phyloP scores from a whole-genome alignment of 2,797 vertebrate species.

The Enoplosus armatus region DNA sequence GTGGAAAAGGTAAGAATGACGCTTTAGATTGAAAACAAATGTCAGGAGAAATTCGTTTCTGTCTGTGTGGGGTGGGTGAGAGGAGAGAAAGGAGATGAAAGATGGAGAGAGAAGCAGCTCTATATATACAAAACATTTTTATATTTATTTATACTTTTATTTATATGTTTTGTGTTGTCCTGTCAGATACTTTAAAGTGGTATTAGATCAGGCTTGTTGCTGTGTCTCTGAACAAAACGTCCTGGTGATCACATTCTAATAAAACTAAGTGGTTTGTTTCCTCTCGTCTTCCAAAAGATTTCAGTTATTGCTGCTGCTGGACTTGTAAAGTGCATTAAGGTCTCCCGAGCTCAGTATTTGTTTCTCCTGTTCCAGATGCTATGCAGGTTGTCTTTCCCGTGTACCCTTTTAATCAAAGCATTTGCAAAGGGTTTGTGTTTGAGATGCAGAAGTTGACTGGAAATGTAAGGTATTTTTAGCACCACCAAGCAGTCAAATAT shows the following conservation, averaged over 20 bases:
- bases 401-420: not conserved
- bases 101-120: not conserved
- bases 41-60: constrained; percentile 79
- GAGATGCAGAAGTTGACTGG: not conserved
- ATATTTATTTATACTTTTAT: too few species aligned
- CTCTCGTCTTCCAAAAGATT: not conserved
- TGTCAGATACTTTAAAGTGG: not conserved
- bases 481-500: not conserved
- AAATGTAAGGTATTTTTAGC: not conserved
- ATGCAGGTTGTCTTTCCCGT: not conserved
- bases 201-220: not conserved
- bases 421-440: not conserved
- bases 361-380: not conserved
- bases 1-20: constrained; percentile 78
- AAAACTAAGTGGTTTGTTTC: not conserved
- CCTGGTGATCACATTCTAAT: not conserved
- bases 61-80: constrained; percentile 41
- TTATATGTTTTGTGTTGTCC: not conserved
- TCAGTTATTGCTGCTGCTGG: not conserved
- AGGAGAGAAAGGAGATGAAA: constrained; percentile 4
- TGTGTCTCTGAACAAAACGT: not conserved
- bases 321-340: not conserved
- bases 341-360: not conserved
- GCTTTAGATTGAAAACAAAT: constrained; percentile 87
- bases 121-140: not conserved